Base-by-base conservation (phyloP, 2,113 vertebrate genomes). In the Axis porcinus region DNA sequence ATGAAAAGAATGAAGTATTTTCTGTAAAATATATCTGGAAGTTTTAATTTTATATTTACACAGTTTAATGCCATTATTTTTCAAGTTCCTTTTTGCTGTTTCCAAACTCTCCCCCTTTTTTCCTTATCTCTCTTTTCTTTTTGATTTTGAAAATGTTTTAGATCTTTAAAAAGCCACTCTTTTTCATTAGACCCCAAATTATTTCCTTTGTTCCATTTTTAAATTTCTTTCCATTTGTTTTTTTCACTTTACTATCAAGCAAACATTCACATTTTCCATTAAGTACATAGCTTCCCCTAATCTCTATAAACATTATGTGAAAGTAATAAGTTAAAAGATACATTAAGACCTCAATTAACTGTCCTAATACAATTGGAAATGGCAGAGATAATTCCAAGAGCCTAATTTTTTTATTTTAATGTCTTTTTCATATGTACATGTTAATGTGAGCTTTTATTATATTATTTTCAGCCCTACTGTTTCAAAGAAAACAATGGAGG, bases 321-420 rank as follows among this genome's bases (percentile, higher is more conserved):
- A 96, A 91, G 23, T 70, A 84, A 43, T 82, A 96, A 70, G 27
- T 92, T 95, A 94, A 93, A 52, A 90, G 89, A 85, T 79, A 82
- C 40, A 94, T 50, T 94, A 89, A 94, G 50, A 86, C 62, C 19
- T 97, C 83, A 95, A 13, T 86, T 70, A 96, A 92, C 33, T 87
- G 14, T 85, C n/a, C n/a, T 82, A 89, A 90, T 88, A 55, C 78
- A 96, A 90, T 21, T 92, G 43, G 54, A 98, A 97, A 96, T 93
- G 86, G 14, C 74, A 93, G 57, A 86, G 58, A 86, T 87, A 62
- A 90, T 97, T 90, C 62, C 16, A 94, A 93, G 12, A 91, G 10
- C 23, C 23, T 86, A 47, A 52, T 95, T 83, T 93, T 88, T 93
- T 98, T 85, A 92, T 67, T 96, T 95, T 91, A 92, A 82, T 95